Percentiles rank a stretch among this genome's conserved stretches.
phyloP scores from a whole-genome alignment of 2,888 invertebrate genomes.

The Cacoxenus indagator region DNA sequence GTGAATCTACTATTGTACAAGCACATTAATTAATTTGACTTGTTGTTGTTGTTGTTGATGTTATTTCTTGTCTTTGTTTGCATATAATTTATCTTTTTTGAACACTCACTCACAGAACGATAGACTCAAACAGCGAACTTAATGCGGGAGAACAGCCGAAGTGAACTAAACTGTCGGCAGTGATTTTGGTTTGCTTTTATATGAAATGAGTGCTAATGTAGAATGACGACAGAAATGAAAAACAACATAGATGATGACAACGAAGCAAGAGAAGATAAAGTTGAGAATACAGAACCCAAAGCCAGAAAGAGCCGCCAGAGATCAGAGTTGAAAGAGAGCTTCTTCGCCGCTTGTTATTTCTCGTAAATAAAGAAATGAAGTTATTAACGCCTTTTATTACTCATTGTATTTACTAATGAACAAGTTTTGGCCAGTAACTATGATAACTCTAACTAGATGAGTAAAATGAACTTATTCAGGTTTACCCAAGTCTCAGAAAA shows the following conservation, averaged over 20 bases:
- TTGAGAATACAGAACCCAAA: too few species aligned
- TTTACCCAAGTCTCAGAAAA: background rate
- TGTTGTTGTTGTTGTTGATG: background rate
- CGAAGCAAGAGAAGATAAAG: too few species aligned
- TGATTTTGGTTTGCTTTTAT: constrained; percentile 45
- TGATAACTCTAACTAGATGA: background rate
- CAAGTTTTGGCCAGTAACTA: too few species aligned
- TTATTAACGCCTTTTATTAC: too few species aligned
- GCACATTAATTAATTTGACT: constrained; percentile 8
- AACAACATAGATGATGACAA: constrained; percentile 16
- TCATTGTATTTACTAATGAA: too few species aligned
- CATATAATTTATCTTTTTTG: too few species aligned
- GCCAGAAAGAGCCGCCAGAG: too few species aligned
- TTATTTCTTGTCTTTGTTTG: background rate
- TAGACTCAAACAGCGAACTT: constrained; percentile 60
- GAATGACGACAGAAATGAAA: constrained; percentile 49
- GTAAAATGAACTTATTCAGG: background rate
- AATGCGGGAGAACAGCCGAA: constrained; percentile 38
- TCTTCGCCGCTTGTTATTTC: too few species aligned
- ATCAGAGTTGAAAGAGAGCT: too few species aligned
- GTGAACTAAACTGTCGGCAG: constrained; percentile 52
- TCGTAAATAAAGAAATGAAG: too few species aligned
- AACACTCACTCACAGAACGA: constrained; percentile 52
- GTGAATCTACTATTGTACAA: constrained; percentile 29
- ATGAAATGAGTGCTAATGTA: constrained; percentile 51